These are phyloP conservation scores for Ruditapes philippinarum DNA, from an alignment of 1,140 invertebrate genomes.

Conservation along the genomic window DNA sequence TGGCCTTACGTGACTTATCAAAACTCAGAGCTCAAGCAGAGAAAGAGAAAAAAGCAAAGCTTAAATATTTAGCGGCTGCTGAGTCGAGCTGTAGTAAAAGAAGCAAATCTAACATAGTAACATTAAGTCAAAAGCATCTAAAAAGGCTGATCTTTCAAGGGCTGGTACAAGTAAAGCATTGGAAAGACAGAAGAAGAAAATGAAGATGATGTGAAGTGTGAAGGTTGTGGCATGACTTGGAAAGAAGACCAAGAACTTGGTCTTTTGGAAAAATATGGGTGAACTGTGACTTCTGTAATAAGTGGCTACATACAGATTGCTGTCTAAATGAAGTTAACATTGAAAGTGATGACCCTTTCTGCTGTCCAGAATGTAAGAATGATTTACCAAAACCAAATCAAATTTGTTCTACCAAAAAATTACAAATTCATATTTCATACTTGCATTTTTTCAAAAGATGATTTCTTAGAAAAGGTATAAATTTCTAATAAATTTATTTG, in stretches of 20 bases:
- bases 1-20: constrained; percentile 40
- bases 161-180: too few species aligned
- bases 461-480: too few species aligned
- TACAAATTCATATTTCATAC: too few species aligned
- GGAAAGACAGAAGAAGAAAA: neutral
- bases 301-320: constrained; percentile 46
- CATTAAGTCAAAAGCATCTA: too few species aligned
- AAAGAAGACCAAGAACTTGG: constrained; percentile 31
- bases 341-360: constrained; percentile 33
- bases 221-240: neutral
- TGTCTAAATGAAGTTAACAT: neutral
- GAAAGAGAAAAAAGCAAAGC: constrained; percentile 44
- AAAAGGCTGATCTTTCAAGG: too few species aligned
- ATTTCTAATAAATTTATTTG: too few species aligned
- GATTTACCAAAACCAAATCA: neutral
- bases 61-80: constrained; percentile 3
- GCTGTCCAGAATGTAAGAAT: constrained; percentile 1
- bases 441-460: too few species aligned
- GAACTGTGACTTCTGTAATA: constrained; percentile 19
- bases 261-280: constrained; percentile 24
- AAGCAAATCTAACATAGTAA: too few species aligned
- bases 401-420: neutral
- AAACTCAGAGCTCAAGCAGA: constrained; percentile 48
- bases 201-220: neutral
- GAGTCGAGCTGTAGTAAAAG: too few species aligned